Percentiles rank a stretch among this genome's conserved stretches.
Conservation (phyloP, 2,888 invertebrate species). For the Sympetrum striolatum region DNA sequence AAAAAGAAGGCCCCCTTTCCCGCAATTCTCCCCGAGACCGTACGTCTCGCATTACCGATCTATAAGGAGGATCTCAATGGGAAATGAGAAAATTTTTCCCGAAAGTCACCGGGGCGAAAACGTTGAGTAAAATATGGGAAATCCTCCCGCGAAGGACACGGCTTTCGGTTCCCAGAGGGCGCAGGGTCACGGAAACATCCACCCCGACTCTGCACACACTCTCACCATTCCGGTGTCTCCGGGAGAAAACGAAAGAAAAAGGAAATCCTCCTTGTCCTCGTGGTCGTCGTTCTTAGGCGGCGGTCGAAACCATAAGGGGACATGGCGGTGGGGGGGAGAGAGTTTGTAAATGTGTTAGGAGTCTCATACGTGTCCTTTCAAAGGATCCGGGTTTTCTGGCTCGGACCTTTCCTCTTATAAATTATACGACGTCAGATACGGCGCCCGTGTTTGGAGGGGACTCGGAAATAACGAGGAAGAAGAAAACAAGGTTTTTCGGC, state of each 20-base stretch:
- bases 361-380: neutral
- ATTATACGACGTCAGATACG: neutral
- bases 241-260: too few species aligned
- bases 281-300: neutral
- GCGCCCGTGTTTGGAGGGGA: neutral
- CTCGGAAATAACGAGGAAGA: neutral
- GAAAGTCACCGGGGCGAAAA: neutral
- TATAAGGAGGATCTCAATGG: neutral
- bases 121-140: slow-evolving; percentile 20
- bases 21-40: neutral
- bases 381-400: neutral
- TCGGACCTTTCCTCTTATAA: neutral
- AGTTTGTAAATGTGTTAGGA: neutral
- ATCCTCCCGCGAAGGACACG: slow-evolving; percentile 6
- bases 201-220: neutral
- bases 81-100: neutral
- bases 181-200: neutral
- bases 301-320: neutral
- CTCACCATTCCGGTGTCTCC: neutral
- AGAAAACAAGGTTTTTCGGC: neutral
- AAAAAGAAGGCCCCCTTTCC: neutral
- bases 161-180: neutral
- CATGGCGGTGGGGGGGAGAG: neutral
- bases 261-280: neutral
- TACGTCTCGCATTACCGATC: neutral